Evolutionary conservation across 2,888 invertebrate species (phyloP).

Genomic region (Nemapogon koenigi): DNA sequence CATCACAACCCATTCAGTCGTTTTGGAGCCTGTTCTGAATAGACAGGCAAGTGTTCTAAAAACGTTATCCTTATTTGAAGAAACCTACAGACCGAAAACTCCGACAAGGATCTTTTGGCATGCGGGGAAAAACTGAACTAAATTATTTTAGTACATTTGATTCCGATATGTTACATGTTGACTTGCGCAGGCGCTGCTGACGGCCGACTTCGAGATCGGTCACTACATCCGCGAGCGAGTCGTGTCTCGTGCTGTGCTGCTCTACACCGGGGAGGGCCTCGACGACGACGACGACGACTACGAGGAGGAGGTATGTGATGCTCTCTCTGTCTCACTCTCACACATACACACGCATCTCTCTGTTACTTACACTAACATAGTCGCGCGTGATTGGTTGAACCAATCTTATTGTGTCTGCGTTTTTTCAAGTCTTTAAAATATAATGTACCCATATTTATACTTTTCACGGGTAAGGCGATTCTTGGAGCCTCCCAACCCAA

Average conservation of each 20-base stretch:
- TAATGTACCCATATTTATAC: background rate
- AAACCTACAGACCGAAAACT: too few relatives aligned
- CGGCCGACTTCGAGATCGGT: slow-evolving; percentile 97
- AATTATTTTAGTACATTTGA: too few relatives aligned
- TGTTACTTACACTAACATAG: slow-evolving; percentile 3
- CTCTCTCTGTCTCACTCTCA: background rate
- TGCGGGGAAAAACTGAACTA: too few relatives aligned
- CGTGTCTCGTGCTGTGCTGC: slow-evolving; percentile 95
- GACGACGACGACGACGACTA: slow-evolving; percentile 83
- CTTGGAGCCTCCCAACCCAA: too few relatives aligned
- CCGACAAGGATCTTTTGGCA: too few relatives aligned
- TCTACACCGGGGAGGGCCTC: slow-evolving; percentile 90
- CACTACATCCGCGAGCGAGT: slow-evolving; percentile 97
- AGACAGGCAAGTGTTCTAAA: too few relatives aligned
- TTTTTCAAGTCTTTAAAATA: too few relatives aligned
- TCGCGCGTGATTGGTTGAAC: background rate
- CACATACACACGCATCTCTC: background rate
- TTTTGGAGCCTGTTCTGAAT: too few relatives aligned
- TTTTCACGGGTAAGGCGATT: background rate
- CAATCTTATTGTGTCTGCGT: background rate
- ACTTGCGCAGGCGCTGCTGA: slow-evolving; percentile 69
- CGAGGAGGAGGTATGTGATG: slow-evolving; percentile 58
- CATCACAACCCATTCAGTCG: too few relatives aligned
- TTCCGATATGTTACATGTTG: too few relatives aligned
- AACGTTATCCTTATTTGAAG: too few relatives aligned